These are phyloP conservation scores for Teleiodes luculella DNA, from an alignment of 2,888 invertebrate genomes.

Conservation along the genomic window DNA sequence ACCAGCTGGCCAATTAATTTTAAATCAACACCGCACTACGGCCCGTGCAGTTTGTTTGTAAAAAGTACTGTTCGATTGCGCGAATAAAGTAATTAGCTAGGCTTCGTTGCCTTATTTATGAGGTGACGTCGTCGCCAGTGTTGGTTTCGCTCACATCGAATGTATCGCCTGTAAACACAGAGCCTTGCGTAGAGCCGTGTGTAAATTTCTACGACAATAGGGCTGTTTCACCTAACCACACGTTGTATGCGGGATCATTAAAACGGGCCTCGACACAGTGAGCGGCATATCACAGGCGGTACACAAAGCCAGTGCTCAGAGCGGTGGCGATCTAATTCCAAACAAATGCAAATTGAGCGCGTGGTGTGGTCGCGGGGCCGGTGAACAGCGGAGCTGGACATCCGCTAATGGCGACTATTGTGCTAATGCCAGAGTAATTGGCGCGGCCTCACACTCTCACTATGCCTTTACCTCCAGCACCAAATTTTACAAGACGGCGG, in stretches of 20 bases:
- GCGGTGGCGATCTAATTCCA: conserved; percentile 58
- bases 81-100: conserved; percentile 26
- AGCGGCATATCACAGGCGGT: conserved; percentile 45
- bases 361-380: conserved; percentile 33
- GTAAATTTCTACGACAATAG: conserved; percentile 39
- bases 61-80: conserved; percentile 26
- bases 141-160: conserved; percentile 25
- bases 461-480: conserved; percentile 38
- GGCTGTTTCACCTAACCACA: conserved; percentile 46
- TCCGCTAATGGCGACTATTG: conserved; percentile 68
- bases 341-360: conserved; percentile 72
- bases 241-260: conserved; percentile 38
- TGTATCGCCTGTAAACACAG: conserved; percentile 23
- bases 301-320: conserved; percentile 44
- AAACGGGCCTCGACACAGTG: conserved; percentile 38
- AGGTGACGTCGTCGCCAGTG: conserved; percentile 8
- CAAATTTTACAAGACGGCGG: neutral
- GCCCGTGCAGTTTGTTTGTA: conserved; percentile 17
- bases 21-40: conserved; percentile 23
- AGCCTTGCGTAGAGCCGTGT: conserved; percentile 24
- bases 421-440: conserved; percentile 71
- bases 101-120: conserved; percentile 27
- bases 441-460: conserved; percentile 60
- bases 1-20: conserved; percentile 27
- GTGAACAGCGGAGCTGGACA: conserved; percentile 47